phyloP scores from a whole-genome alignment of 2,888 invertebrate species.

The Scrobipalpa atriplicella region DNA sequence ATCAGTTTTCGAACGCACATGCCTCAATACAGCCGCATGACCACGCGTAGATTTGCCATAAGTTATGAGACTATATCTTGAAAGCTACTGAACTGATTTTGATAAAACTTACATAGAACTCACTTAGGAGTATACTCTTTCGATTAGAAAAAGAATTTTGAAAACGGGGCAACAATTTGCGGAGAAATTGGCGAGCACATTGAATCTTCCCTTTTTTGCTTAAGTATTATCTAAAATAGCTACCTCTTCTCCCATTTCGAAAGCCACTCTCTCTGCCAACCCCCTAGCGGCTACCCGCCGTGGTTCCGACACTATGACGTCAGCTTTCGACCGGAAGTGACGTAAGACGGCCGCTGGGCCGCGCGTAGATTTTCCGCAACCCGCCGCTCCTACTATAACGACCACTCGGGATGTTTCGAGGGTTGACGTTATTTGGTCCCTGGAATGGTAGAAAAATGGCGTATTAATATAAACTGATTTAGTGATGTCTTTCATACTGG shows the following conservation, averaged over 20 bases:
- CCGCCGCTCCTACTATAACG: conserved; percentile 87
- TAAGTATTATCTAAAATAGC: not conserved
- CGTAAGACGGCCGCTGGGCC: conserved; percentile 83
- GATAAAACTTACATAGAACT: no score
- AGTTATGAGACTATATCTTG: not conserved
- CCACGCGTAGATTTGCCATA: conserved; percentile 89
- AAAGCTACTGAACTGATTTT: no score
- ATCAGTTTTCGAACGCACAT: conserved; percentile 71
- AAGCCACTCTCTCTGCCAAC: conserved; percentile 85
- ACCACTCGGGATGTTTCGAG: conserved; percentile 77
- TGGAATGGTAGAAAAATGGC: conserved; percentile 37
- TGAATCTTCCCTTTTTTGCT: no score
- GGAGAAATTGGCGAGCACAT: no score
- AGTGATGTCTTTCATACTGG: no score
- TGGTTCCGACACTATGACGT: conserved; percentile 86
- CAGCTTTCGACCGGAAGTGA: conserved; percentile 69
- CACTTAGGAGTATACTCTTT: no score
- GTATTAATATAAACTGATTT: not conserved
- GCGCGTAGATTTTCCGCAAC: conserved; percentile 89
- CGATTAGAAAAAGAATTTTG: no score
- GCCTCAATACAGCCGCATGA: conserved; percentile 80
- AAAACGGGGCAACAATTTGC: no score
- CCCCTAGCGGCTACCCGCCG: conserved; percentile 87
- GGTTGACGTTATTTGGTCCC: conserved; percentile 73
- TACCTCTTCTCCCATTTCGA: conserved; percentile 84